Evolutionary conservation across 2,113 vertebrate species (phyloP).

Genomic region (Pristiophorus japonicus): DNA sequence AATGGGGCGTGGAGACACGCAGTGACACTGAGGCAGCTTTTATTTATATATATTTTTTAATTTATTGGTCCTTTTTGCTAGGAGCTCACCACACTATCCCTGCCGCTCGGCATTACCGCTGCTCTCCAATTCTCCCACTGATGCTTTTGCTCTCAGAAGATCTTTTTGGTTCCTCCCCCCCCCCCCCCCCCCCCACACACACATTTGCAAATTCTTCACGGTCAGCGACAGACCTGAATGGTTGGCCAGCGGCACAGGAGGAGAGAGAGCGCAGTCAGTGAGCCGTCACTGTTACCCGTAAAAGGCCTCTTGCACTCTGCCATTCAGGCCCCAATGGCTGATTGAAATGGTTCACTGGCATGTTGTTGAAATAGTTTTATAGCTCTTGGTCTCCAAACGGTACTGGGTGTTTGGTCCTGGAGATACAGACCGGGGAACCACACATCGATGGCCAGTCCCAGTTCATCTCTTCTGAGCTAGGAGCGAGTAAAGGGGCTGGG

Average conservation of each 20-base stretch:
- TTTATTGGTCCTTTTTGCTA: conserved; percentile 3
- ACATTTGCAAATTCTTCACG: no score
- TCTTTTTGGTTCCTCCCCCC: background rate
- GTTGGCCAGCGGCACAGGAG: background rate
- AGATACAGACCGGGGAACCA: background rate
- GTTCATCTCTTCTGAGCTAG: background rate
- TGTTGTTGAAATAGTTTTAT: background rate
- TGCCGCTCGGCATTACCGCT: background rate
- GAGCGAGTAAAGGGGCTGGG: background rate
- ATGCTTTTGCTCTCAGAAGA: background rate
- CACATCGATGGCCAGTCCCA: background rate
- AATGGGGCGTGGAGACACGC: background rate
- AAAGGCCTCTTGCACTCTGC: background rate
- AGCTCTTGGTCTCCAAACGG: background rate
- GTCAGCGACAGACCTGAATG: background rate
- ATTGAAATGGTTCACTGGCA: background rate
- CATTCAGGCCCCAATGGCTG: background rate
- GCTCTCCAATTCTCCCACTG: background rate
- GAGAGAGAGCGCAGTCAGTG: background rate
- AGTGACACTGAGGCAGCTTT: background rate
- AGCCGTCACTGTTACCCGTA: background rate
- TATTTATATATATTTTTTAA: conserved; percentile 31
- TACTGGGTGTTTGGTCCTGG: background rate
- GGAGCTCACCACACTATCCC: background rate
- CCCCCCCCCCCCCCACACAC: no score